Conservation (phyloP, 53 echinoderm and acorn worm species). For the Glandiceps talaboti region DNA sequence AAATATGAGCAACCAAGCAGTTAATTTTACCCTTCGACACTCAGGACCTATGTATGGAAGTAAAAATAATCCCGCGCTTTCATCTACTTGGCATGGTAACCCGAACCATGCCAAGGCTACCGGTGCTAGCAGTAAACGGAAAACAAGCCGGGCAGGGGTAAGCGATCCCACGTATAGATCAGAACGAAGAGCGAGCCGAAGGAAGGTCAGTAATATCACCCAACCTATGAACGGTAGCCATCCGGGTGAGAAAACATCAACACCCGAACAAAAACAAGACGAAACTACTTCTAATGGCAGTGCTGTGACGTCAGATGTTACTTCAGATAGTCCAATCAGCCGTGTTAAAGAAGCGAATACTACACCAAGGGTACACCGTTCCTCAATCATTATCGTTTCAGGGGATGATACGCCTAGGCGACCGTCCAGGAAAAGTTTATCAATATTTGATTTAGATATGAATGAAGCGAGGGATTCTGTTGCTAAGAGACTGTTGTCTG, state of each 20-base stretch:
- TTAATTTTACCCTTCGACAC: neutral
- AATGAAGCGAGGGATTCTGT: slow-evolving; percentile 38
- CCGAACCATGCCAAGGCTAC: neutral
- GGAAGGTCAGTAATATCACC: neutral
- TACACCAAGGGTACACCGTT: slow-evolving; percentile 6
- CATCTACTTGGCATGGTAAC: neutral
- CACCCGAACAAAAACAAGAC: neutral
- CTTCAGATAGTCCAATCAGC: neutral
- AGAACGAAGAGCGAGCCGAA: neutral
- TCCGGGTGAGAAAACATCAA: neutral
- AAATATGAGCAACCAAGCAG: neutral
- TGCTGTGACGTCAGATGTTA: neutral
- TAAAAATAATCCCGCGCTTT: neutral
- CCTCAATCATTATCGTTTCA: neutral
- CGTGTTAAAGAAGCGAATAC: slow-evolving; percentile 8
- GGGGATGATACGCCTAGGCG: slow-evolving; percentile 8
- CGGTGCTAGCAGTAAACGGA: neutral
- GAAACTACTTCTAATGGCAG: neutral
- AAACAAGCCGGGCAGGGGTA: neutral
- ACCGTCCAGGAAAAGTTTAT: slow-evolving; percentile 10
- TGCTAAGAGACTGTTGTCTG: slow-evolving; percentile 34
- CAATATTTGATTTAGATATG: slow-evolving; percentile 36
- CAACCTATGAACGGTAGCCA: neutral
- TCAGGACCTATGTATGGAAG: neutral
- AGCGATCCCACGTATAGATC: too few relatives aligned